Evolutionary conservation across 2,113 vertebrate genomes (phyloP), one percentile per base, ranked within the genome.

Genomic region (Ameiurus melas): DNA sequence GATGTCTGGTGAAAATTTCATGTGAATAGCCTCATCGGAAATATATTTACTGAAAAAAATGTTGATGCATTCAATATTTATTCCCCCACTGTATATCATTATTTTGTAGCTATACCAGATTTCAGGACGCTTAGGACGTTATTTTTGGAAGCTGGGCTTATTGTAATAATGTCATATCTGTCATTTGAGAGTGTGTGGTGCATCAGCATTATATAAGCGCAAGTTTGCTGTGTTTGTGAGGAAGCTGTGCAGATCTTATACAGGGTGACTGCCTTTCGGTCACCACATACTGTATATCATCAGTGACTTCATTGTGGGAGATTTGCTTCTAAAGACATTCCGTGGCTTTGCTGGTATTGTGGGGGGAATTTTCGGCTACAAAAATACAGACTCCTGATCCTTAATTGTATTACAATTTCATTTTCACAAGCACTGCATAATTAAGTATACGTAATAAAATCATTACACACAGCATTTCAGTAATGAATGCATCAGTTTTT

Each of bases 251-350:
- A 78, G 33, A 73, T 68, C 30, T 36, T 39, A 60, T 75, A 81
- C 71, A 57, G 9, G 43, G 53, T 12, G 85, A 86, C n/a, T 84
- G 43, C 4, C 68, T 88, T 58, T 87, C 66, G 58, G 27, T 62
- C 7, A 36, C 85, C 10, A 20, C 12, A 25, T 80, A 47, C 47
- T 10, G 47, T 51, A 17, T 86, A 88, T 68, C 71, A 84, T 27
- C 36, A 90, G 82, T 93, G 92, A 94, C 92, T 89, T 94, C 91
- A 93, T 78, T 1, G 43, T 85, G 91, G 89, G 91, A 93, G 93
- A 89, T 47, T 30, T 62, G 62, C 91, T 89, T 87, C 89, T 84
- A 75, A 78, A 8, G 51, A 43, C 27, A 30, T 53, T 53, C 7
- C 4, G 4, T n/a, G 17, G 78, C 16, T 55, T 10, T 30, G 47